phyloP scores from a whole-genome alignment of 2,113 vertebrate genomes.

The Malurus cyaneus region DNA sequence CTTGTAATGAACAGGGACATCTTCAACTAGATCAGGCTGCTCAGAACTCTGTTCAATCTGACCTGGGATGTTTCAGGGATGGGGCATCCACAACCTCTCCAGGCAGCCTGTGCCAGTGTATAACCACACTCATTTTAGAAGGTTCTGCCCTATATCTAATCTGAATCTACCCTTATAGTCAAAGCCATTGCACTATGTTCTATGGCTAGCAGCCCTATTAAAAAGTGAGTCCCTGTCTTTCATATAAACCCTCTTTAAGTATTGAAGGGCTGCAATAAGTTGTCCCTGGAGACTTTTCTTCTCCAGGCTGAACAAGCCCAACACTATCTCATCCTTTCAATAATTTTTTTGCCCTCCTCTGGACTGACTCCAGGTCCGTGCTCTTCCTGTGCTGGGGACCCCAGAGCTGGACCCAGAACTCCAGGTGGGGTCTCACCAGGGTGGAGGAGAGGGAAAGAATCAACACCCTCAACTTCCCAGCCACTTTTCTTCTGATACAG shows the following conservation, averaged over 20 bases:
- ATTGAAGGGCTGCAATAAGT: background rate
- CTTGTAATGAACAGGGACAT: background rate
- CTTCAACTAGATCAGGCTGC: background rate
- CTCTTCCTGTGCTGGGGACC: background rate
- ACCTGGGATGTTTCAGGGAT: background rate
- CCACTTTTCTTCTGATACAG: background rate
- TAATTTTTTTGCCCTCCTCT: background rate
- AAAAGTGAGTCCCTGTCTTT: background rate
- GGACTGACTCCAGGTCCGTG: background rate
- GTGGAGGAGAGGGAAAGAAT: accelerated
- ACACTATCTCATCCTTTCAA: background rate
- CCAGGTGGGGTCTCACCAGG: background rate
- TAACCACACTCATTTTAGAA: background rate
- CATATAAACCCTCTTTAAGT: background rate
- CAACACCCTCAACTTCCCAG: background rate
- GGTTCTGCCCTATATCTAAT: background rate
- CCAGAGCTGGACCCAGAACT: background rate
- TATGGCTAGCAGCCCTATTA: background rate
- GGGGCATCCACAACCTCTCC: background rate
- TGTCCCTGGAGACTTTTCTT: background rate
- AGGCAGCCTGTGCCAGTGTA: background rate
- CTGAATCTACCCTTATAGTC: background rate
- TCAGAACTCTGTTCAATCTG: background rate
- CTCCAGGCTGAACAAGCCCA: background rate
- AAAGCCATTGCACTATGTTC: background rate